Evolutionary conservation across 2,888 invertebrate genomes (phyloP), one percentile per base, ranked within the genome.

Genomic region (Pandemis cinnamomeana): DNA sequence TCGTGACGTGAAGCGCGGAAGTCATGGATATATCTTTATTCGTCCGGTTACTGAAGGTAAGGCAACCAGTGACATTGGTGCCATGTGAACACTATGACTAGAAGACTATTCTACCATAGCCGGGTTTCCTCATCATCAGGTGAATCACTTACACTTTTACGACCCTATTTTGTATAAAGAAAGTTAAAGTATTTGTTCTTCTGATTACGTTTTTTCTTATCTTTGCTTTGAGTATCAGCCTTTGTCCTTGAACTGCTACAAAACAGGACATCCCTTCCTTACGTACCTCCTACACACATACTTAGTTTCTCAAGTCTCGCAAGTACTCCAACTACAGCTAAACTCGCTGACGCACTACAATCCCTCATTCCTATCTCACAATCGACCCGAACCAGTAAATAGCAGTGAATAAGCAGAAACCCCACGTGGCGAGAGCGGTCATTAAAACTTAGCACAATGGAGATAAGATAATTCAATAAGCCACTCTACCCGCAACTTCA

Each of bases 391-490:
- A 69, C 69, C 69, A 64, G 72, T 73, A 73, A 69, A 64, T 64
- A 69, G 27, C 36, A 53, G 64, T 64, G 72, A 73, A 68, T 68
- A 48, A 53, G 41, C 67, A 53, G 55, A 72, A 36, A 69, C 69
- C 69, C 68, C 72, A 64, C 72, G 73, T 70, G 70, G 70, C 48
- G 80, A 78, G 81, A 84, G 80, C 86, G 86, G 89, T 91, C 88
- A 91, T 92, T 92, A 90, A 88, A 90, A 89, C 90, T 90, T 88
- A 87, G 85, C 84, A 90, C 90, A 90, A 90, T 89, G 84, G 86
- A 78, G 77, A 88, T 88, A 83, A 88, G 87, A 88, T 91, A 91
- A 91, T 92, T 92, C 91, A 92, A 92, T 92, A 91, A 91, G 85
- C 89, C 85, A 82, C 82, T 83, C 82, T 80, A 81, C 83, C 83